Conservation (phyloP, 1,140 invertebrate species). For the Calycopis cecrops region DNA sequence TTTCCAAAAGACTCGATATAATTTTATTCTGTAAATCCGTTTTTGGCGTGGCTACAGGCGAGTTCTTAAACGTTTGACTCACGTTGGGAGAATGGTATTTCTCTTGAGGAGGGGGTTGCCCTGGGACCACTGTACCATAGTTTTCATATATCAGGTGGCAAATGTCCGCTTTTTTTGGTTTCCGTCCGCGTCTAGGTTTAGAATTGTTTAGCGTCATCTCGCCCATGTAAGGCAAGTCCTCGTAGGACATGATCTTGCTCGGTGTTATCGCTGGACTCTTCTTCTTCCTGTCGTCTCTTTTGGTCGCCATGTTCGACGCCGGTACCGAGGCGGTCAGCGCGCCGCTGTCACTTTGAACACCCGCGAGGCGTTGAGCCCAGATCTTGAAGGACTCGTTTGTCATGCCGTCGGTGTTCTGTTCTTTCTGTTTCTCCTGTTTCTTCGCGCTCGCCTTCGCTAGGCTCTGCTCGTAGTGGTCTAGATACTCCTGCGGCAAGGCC, state of each 20-base stretch:
- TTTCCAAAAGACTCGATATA: conserved; percentile 81
- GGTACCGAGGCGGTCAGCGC: conserved; percentile 37
- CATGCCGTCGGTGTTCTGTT: conserved; percentile 46
- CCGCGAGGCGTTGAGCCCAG: conserved; percentile 83
- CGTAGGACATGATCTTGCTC: conserved; percentile 80
- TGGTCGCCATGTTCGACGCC: conserved; percentile 38
- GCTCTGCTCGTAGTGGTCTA: conserved; percentile 86
- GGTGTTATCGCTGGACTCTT: conserved; percentile 64
- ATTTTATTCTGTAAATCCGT: conserved; percentile 83
- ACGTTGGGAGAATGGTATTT: conserved; percentile 30
- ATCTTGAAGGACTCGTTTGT: conserved; percentile 80
- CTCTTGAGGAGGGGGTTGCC: conserved; percentile 77
- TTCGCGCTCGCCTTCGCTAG: conserved; percentile 70
- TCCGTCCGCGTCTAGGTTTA: conserved; percentile 87
- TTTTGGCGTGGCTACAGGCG: conserved; percentile 38
- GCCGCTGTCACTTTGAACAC: conserved; percentile 76
- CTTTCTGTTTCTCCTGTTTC: conserved; percentile 60
- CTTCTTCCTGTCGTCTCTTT: conserved; percentile 57
- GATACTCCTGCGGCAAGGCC: conserved; percentile 85
- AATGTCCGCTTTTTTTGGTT: conserved; percentile 93
- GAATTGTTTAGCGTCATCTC: conserved; percentile 92
- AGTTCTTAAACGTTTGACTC: conserved; percentile 31
- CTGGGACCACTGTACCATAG: conserved; percentile 89
- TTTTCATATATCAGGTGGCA: conserved; percentile 94
- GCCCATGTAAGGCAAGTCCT: conserved; percentile 92